phyloP scores from a whole-genome alignment of 2,888 invertebrate genomes.

The Melipona bicolor region DNA sequence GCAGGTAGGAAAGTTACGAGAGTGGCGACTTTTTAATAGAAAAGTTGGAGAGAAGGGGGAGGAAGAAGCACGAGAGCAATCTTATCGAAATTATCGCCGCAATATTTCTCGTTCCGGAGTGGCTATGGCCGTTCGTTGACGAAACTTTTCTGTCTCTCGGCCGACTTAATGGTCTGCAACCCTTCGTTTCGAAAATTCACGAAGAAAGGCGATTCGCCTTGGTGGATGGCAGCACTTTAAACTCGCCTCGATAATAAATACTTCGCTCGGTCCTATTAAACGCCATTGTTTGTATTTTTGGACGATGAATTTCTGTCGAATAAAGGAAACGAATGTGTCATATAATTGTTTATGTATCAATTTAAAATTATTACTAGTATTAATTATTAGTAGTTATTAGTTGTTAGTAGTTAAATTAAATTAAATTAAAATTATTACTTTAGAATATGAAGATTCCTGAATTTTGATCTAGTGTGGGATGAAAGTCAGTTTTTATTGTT shows the following conservation, averaged over 20 bases:
- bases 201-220: neutral
- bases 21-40: conserved; percentile 17
- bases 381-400: too few species aligned
- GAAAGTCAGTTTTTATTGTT: neutral
- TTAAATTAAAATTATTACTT: neutral
- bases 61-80: conserved; percentile 8
- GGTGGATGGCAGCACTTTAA: neutral
- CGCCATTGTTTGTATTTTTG: neutral
- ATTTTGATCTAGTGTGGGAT: neutral
- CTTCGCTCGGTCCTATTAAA: neutral
- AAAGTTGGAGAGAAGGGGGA: neutral
- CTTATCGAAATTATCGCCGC: conserved; percentile 39
- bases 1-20: conserved; percentile 25
- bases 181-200: neutral
- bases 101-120: conserved; percentile 27
- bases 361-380: too few species aligned
- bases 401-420: too few species aligned
- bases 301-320: neutral
- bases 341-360: too few species aligned
- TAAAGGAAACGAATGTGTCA: neutral
- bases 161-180: conserved; percentile 10
- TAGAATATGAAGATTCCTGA: neutral
- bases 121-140: conserved; percentile 7
- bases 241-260: neutral
- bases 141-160: conserved; percentile 2